These are phyloP conservation scores for Lepidurus packardi DNA, from an alignment of 1,140 invertebrate species.

Conservation along the genomic window DNA sequence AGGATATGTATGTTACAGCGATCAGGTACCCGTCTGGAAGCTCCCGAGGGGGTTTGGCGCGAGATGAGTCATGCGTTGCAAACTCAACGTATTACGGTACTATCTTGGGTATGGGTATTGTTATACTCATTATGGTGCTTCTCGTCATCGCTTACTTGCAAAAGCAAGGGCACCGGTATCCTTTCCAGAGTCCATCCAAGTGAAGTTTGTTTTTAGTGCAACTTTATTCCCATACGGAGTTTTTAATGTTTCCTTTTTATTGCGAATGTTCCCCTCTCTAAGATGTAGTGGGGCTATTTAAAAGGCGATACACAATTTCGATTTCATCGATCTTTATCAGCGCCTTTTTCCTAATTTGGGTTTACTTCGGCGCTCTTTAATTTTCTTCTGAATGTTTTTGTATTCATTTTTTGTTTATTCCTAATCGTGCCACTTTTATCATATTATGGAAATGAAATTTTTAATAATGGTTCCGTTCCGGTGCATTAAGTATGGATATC, in stretches of 20 bases:
- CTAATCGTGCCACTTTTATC: too few relatives aligned
- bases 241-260: conserved; percentile 11
- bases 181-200: not conserved
- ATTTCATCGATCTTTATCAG: too few relatives aligned
- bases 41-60: not conserved
- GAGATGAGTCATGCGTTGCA: not conserved
- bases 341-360: too few relatives aligned
- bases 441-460: too few relatives aligned
- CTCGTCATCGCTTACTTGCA: not conserved
- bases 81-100: conserved; percentile 24
- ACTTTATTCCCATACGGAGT: not conserved
- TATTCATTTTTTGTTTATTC: too few relatives aligned
- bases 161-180: not conserved
- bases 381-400: too few relatives aligned
- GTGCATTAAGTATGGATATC: too few relatives aligned
- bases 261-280: not conserved
- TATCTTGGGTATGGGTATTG: conserved; percentile 21
- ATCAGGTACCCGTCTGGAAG: not conserved
- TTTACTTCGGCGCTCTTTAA: too few relatives aligned
- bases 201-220: not conserved
- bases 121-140: conserved; percentile 10
- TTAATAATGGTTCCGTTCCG: too few relatives aligned
- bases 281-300: not conserved
- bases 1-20: not conserved
- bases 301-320: not conserved